phyloP scores from a whole-genome alignment of 2,888 invertebrate species.

The Penaeus monodon region DNA sequence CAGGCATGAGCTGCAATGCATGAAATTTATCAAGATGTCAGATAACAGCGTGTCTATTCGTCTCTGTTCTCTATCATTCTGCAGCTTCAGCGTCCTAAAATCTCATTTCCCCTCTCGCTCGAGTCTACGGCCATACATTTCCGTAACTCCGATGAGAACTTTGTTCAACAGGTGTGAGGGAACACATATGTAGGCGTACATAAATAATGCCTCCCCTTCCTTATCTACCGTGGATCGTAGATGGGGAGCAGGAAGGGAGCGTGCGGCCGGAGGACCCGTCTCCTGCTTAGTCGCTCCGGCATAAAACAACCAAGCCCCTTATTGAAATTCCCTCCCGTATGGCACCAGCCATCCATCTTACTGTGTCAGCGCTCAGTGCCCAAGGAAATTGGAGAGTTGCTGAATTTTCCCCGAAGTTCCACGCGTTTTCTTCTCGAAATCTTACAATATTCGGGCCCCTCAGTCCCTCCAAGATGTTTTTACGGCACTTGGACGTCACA shows the following conservation, averaged over 20 bases:
- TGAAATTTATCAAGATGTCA: too few species aligned
- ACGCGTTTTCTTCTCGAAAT: conserved; percentile 17
- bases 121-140: too few species aligned
- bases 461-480: conserved; percentile 14
- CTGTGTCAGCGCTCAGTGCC: conserved; percentile 40
- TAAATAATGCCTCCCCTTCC: too few species aligned
- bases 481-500: conserved; percentile 14
- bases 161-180: too few species aligned
- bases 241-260: not conserved
- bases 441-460: conserved; percentile 22
- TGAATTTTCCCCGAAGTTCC: conserved; percentile 38
- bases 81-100: too few species aligned
- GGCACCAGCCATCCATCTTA: conserved; percentile 43
- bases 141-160: too few species aligned
- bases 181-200: too few species aligned
- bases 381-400: conserved; percentile 49
- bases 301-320: conserved; percentile 22
- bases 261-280: not conserved
- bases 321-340: conserved; percentile 45
- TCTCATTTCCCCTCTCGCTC: too few species aligned
- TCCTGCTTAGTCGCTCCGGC: not conserved
- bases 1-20: too few species aligned
- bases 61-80: too few species aligned
- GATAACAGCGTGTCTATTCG: too few species aligned
- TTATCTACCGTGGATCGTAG: not conserved